A percentile compares a stretch with the other conserved stretches of the same genome.
Conservation (phyloP, 2,113 vertebrate genomes). For the Eira barbara region DNA sequence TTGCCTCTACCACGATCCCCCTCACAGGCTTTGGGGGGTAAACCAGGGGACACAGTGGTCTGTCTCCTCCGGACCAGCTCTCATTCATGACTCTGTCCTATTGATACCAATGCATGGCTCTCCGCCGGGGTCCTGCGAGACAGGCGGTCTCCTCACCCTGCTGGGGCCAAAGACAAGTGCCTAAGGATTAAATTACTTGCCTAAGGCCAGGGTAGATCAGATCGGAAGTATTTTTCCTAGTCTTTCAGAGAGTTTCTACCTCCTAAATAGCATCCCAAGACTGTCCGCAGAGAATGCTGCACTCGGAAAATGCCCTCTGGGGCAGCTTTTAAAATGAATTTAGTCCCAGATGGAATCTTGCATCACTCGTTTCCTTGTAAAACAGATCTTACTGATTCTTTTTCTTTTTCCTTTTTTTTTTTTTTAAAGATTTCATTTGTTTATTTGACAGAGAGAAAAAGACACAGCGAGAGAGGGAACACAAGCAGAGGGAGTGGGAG, state of each 20-base stretch:
- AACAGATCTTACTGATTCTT: background rate
- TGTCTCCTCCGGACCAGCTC: background rate
- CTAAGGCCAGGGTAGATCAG: background rate
- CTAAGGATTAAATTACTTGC: background rate
- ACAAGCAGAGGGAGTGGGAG: too few relatives aligned
- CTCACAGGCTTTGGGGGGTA: background rate
- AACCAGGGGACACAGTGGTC: background rate
- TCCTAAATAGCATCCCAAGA: background rate
- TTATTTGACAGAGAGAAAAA: too few relatives aligned
- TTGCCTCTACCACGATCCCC: background rate
- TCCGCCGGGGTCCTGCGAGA: background rate
- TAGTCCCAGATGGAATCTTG: background rate
- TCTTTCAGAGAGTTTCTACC: background rate
- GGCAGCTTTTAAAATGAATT: background rate
- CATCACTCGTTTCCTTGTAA: background rate
- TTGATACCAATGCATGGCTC: fast-evolving
- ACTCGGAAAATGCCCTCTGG: background rate
- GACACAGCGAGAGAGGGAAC: too few relatives aligned
- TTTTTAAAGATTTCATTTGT: too few relatives aligned
- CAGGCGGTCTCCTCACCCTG: background rate
- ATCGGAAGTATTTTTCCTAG: background rate
- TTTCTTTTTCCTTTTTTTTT: background rate
- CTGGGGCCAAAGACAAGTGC: background rate
- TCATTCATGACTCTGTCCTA: background rate
- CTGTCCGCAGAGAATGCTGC: background rate